A percentile compares a stretch with the other conserved stretches of the same genome.
These are phyloP conservation scores for Spea multiplicata DNA, from an alignment of 2,113 vertebrate species.

Conservation along the genomic window DNA sequence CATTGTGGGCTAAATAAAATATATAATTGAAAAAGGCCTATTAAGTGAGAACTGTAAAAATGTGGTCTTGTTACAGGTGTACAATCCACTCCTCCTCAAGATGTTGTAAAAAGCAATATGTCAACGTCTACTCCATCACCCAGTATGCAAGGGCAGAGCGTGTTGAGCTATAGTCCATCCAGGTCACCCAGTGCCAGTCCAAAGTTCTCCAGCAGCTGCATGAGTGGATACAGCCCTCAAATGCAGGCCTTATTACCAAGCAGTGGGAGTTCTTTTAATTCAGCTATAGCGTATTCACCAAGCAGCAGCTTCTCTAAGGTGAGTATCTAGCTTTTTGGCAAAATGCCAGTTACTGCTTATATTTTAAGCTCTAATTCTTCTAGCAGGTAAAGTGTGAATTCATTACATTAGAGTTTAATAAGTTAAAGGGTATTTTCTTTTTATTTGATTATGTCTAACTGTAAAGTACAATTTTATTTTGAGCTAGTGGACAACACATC, in stretches of 20 bases:
- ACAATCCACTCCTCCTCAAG: slow-evolving; percentile 70
- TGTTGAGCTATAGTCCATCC: slow-evolving; percentile 90
- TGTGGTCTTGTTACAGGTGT: slow-evolving; percentile 64
- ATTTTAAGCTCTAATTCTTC: no score
- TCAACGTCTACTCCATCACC: slow-evolving; percentile 70
- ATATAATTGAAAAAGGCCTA: no score
- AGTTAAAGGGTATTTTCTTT: no score
- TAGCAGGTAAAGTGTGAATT: no score
- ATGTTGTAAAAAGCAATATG: slow-evolving; percentile 68
- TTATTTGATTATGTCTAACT: no score
- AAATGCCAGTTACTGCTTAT: no score
- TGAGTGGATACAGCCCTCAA: slow-evolving; percentile 79
- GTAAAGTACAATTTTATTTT: no score
- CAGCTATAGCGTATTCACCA: slow-evolving; percentile 59
- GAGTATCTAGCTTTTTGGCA: not conserved
- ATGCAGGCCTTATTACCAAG: slow-evolving; percentile 68
- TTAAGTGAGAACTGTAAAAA: no score
- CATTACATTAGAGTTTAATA: no score
- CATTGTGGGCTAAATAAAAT: no score
- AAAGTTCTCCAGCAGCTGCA: slow-evolving; percentile 79
- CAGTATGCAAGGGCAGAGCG: slow-evolving; percentile 84
- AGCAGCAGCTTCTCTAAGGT: slow-evolving; percentile 72
- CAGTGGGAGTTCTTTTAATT: slow-evolving; percentile 64
- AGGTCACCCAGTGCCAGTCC: slow-evolving; percentile 79
- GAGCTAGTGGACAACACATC: no score